Base-by-base conservation (phyloP, 1,140 invertebrate species). In the Physella acuta region DNA sequence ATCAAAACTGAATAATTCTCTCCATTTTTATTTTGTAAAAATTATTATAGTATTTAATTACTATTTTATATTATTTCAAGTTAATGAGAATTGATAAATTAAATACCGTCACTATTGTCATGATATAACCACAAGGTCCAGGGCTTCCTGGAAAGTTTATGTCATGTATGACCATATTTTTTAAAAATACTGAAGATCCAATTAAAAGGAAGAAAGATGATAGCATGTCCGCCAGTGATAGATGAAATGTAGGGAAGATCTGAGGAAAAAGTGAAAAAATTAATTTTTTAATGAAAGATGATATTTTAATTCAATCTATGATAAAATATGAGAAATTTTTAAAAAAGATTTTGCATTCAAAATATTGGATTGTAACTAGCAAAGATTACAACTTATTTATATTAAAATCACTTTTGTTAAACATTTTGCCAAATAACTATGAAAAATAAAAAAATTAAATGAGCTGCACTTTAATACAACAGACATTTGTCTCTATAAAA, bases 231-330 rank as follows among this genome's bases (percentile, higher is more conserved):
- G 66, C 66, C 16, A 68, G 14, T 17, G 66, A 34, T 28, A 68
- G 39, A 51, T 68, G 66, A 26, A 68, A 68, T 1, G 66, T 68
- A 33, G 66, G 66, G 55, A 68, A 68, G 28, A 68, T 60, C 66
- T 68, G 66, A 17, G 17, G 36, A 49, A 3, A 36, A 37, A 63
- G 34, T 44, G 34, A 37, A 49, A 44, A 49, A 61, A 16, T 31
- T 14, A 61, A 4, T 31, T 31, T 14, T 4, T 31, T 8, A 61
- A 26, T 14, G 16, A 61, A 4, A 61, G 33, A 31, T n/a, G n/a
- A n/a, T n/a, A n/a, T n/a, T n/a, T n/a, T n/a, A 16, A 61, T 30
- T 31, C 4, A 31, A 34, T 14, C 14, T 31, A 26, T 14, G 26
- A 61, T 5, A 61, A 34, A 31, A 34, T 14, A 14, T 5, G 26